Evolutionary conservation across 92 coral and sea anemone genomes (phyloP), one percentile per base, ranked within the genome.

Genomic region (Scolanthus callimorphus): DNA sequence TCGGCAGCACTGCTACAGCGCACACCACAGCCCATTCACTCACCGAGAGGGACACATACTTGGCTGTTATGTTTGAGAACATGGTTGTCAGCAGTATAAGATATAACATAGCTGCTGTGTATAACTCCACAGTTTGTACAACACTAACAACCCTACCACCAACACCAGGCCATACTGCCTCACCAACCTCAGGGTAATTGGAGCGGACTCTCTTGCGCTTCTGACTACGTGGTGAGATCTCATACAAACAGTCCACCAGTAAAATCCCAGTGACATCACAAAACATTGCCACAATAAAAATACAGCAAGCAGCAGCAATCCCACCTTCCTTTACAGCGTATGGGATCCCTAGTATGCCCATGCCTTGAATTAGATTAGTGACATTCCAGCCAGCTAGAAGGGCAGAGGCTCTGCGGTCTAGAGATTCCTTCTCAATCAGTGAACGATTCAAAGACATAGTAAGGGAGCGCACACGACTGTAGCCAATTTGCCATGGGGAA

Each of bases 321-420:
- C 96, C 96, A n/a, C 96, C 96, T 43, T 88, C 96, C 22, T 66
- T 70, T 3, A 88, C 96, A 15, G 90, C 86, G 46, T 88, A 82
- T 4, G 96, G 96, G n/a, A 88, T 81, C 12, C 96, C 96, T 27
- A 88, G 83, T 12, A 88, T 88, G 15, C 96, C 96, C 96, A 88
- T 88, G 1, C 96, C 96, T 41, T 88, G 96, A 27, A 88, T 88
- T 8, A 88, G 80, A 39, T 88, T 88, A 22, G 90, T 88, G 28
- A 88, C 90, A 49, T 88, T 88, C 96, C 96, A 88, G 39, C 96
- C 96, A 28, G 96, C 96, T 31, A 88, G 28, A 27, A 83, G 11
- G 31, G 96, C 96, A 1, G 96, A 83, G 0, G 96, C 96, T 64
- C 76, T 70, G 39, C 96, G 67, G 29, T 88, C 96, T 11, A 20